These are phyloP conservation scores for Rhynchonycteris naso DNA, from an alignment of 2,797 vertebrate genomes.

Conservation along the genomic window DNA sequence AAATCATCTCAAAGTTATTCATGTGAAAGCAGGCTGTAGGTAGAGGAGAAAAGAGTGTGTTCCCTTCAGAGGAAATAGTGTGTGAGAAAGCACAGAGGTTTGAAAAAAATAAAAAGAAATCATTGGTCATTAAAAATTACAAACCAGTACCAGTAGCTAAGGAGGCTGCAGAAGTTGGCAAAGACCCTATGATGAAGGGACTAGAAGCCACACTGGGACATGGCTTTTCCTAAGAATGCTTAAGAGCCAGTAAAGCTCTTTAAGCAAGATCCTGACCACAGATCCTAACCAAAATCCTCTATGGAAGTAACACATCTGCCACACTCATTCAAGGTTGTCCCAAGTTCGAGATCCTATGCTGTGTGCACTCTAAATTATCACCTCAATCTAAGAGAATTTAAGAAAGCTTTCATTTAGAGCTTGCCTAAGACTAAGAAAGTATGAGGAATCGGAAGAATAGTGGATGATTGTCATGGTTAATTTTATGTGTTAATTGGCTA, in stretches of 20 bases:
- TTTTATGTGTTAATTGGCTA: neutral
- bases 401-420: neutral
- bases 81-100: neutral
- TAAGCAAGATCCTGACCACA: neutral
- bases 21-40: neutral
- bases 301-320: neutral
- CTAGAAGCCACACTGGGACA: neutral
- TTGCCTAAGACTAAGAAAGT: neutral
- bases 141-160: neutral
- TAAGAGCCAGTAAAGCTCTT: neutral
- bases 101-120: neutral
- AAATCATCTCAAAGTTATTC: neutral
- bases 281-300: neutral
- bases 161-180: neutral
- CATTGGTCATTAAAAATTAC: neutral
- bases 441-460: neutral
- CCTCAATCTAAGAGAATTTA: neutral
- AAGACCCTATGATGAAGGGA: neutral
- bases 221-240: neutral
- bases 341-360: neutral
- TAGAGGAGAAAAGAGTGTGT: neutral
- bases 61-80: neutral
- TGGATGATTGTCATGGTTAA: neutral
- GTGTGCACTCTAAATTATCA: neutral
- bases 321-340: neutral